Evolutionary conservation across 2,888 invertebrate genomes (phyloP), one percentile per base, ranked within the genome.

Genomic region (Netelia inedita): DNA sequence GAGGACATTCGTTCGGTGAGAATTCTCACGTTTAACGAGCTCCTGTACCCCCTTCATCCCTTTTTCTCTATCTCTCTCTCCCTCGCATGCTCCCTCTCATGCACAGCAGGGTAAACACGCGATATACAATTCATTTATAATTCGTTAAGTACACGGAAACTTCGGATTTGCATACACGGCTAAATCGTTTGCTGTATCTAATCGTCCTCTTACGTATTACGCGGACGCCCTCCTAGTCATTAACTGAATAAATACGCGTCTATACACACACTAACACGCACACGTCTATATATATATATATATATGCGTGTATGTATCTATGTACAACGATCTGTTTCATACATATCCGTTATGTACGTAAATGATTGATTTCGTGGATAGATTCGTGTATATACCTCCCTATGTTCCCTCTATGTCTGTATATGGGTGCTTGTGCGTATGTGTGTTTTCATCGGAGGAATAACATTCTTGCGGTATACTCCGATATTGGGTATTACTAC

Each of bases 61-160:
- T 11, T 9, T 46, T 6, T 1, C 9, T 46, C 14, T 46, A 10
- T 46, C 46, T 46, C 46, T 11, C 46, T 46, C 46, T 11, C 46
- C 1, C 11, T 46, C 46, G 11, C 11, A 46, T 3, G 9, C 14
- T 9, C 57, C 9, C 5, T 19, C 53, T n/a, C n/a, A 53, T n/a
- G 14, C 3, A 0, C n/a, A n/a, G 2, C 57, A 19, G 19, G 1
- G 57, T 19, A 57, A 57, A 57, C 57, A 57, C 14, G 35, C 28
- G 63, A 35, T 46, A 16, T 28, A 19, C 23, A 65, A 63, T 55
- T 41, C 74, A n/a, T 21, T 61, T 46, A 23, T 2, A 55, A 66
- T 43, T 61, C 65, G 53, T 63, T 53, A 43, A 65, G 65, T 65
- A 65, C 65, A 75, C 65, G 35, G 50, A 65, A 63, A 74, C 46